Conservation (phyloP, 1,140 invertebrate species). For the Achatina immaculata region DNA sequence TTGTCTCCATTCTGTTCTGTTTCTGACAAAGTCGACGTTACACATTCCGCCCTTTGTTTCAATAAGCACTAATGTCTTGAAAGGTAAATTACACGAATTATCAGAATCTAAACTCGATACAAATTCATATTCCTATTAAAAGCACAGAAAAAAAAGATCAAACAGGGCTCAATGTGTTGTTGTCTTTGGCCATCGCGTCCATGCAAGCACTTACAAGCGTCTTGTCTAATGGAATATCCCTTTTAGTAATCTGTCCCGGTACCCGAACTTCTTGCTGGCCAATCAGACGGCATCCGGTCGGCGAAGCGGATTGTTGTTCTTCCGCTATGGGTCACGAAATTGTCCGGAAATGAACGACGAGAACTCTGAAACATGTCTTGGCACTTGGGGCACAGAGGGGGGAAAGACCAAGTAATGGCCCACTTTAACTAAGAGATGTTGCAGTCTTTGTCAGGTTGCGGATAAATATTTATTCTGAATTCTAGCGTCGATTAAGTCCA, state of each 20-base stretch:
- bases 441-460: slow-evolving; percentile 5
- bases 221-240: slow-evolving; percentile 38
- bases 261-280: slow-evolving; percentile 27
- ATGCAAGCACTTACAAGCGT: background rate
- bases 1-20: too few species aligned
- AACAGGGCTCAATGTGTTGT: slow-evolving; percentile 12
- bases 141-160: slow-evolving; percentile 12
- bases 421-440: slow-evolving; percentile 35
- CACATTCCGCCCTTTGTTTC: too few species aligned
- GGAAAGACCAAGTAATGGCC: slow-evolving; percentile 31
- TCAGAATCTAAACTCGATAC: background rate
- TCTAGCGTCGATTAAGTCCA: slow-evolving; percentile 34
- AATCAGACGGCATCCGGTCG: slow-evolving; percentile 34
- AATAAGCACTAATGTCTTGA: too few species aligned
- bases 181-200: background rate
- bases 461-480: slow-evolving; percentile 41
- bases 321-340: slow-evolving; percentile 35
- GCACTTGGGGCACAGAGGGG: background rate
- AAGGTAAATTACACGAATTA: background rate
- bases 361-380: slow-evolving; percentile 21
- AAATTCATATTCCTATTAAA: background rate
- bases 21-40: too few species aligned
- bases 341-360: slow-evolving; percentile 36
- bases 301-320: slow-evolving; percentile 35
- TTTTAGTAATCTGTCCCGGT: slow-evolving; percentile 8